Conservation (phyloP, 64 coral and sea anemone species). For the Montipora capricornis region DNA sequence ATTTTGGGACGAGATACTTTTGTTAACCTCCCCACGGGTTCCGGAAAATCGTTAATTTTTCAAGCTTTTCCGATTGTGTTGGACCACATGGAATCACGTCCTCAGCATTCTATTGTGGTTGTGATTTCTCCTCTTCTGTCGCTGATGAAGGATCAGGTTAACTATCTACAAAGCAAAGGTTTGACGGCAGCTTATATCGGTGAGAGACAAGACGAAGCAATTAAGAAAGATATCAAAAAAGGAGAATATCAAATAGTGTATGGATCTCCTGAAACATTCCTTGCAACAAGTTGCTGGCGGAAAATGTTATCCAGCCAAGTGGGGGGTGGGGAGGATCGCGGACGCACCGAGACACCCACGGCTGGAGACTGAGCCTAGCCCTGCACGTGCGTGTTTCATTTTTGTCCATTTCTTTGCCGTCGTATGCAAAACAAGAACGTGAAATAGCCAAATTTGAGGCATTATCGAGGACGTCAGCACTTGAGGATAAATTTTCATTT, state of each 20-base stretch:
- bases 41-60: too few species aligned
- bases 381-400: too few species aligned
- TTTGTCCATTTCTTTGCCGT: too few species aligned
- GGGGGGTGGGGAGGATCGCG: too few species aligned
- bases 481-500: too few species aligned
- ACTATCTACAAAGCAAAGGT: slow-evolving; percentile 36
- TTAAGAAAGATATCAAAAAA: not conserved
- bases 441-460: too few species aligned
- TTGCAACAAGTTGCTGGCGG: slow-evolving; percentile 17
- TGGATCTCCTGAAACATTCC: not conserved
- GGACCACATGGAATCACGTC: not conserved
- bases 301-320: not conserved
- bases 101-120: slow-evolving; percentile 11
- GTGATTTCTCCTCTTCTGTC: slow-evolving; percentile 24
- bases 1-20: slow-evolving; percentile 9
- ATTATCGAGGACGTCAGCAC: too few species aligned
- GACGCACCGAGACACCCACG: too few species aligned
- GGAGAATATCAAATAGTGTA: slow-evolving; percentile 28
- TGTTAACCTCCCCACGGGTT: slow-evolving; percentile 1
- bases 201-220: not conserved
- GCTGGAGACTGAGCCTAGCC: too few species aligned
- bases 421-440: too few species aligned
- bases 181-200: slow-evolving; percentile 30
- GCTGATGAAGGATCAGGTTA: slow-evolving; percentile 45
- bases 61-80: not conserved